Conservation (phyloP, 2,113 vertebrate species). For the Sakesphorus luctuosus region DNA sequence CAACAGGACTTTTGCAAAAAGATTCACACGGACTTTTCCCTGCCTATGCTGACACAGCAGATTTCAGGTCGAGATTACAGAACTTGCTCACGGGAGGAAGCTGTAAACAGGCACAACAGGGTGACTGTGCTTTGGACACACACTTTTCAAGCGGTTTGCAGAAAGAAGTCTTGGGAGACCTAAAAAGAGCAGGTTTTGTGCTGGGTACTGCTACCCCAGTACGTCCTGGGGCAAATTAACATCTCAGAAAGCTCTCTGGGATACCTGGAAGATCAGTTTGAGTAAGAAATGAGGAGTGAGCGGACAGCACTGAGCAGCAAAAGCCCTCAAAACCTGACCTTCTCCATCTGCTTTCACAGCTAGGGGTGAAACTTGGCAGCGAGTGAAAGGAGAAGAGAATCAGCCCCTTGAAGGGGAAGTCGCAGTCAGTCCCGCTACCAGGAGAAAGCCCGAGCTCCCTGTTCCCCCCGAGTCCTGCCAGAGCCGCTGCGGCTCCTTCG, state of each 20-base stretch:
- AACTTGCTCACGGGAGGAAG: not conserved
- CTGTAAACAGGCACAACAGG: not conserved
- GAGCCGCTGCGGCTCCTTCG: not conserved
- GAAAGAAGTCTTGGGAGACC: not conserved
- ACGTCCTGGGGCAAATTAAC: not conserved
- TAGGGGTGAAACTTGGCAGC: not conserved
- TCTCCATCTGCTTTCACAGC: not conserved
- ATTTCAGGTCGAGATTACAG: not conserved
- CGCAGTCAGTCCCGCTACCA: not conserved
- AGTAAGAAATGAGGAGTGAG: accelerated
- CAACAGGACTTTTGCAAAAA: not conserved
- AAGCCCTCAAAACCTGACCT: not conserved
- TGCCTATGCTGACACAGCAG: not conserved
- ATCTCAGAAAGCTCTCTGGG: not conserved
- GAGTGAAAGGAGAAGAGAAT: not conserved
- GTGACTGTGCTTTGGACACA: not conserved
- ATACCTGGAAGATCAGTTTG: not conserved
- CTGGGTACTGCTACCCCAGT: not conserved
- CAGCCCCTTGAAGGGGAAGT: not conserved
- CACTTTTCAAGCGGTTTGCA: not conserved
- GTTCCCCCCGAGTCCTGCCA: not conserved
- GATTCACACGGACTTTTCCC: not conserved
- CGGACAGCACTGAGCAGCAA: not conserved
- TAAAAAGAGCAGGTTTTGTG: not conserved
- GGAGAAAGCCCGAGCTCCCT: not conserved